Percentiles rank a stretch among this genome's conserved stretches.
Evolutionary conservation across 37 sponge, comb jelly and placozoan species (phyloP).

Genomic region (Eunapius fragilis): DNA sequence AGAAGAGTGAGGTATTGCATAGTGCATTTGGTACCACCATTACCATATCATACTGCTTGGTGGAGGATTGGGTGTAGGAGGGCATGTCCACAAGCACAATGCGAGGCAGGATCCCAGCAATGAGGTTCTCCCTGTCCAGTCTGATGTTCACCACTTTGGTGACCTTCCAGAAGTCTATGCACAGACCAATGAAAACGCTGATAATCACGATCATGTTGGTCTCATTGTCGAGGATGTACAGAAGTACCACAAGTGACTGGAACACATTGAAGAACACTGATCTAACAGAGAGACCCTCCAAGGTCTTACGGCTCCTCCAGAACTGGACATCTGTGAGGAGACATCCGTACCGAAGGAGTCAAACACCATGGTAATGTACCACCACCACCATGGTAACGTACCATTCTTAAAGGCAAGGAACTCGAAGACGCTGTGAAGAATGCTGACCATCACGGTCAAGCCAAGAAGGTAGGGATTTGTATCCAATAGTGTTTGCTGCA

Average conservation of each 20-base stretch:
- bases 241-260: conserved; percentile 91
- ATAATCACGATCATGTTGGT: conserved; percentile 91
- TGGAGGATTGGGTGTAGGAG: conserved; percentile 90
- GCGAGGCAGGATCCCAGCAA: conserved; percentile 81
- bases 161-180: conserved; percentile 96
- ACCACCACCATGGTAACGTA: too few species aligned
- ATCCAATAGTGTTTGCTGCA: conserved; percentile 89
- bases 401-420: conserved; percentile 99
- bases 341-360: not conserved
- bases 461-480: conserved; percentile 96
- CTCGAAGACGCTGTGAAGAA: conserved; percentile 96
- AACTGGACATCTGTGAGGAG: conserved; percentile 92
- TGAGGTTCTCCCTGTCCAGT: conserved; percentile 61
- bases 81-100: conserved; percentile 74
- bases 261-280: conserved; percentile 94
- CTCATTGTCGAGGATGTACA: conserved; percentile 98
- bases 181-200: conserved; percentile 79
- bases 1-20: not conserved
- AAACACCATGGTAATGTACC: too few species aligned
- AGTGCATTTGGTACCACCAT: not conserved
- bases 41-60: conserved; percentile 94
- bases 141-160: conserved; percentile 90
- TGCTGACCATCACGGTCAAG: conserved; percentile 86
- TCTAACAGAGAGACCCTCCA: conserved; percentile 94
- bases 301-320: conserved; percentile 87